These are phyloP conservation scores for Lamprotornis superbus DNA, from an alignment of 2,113 vertebrate species.

Conservation along the genomic window DNA sequence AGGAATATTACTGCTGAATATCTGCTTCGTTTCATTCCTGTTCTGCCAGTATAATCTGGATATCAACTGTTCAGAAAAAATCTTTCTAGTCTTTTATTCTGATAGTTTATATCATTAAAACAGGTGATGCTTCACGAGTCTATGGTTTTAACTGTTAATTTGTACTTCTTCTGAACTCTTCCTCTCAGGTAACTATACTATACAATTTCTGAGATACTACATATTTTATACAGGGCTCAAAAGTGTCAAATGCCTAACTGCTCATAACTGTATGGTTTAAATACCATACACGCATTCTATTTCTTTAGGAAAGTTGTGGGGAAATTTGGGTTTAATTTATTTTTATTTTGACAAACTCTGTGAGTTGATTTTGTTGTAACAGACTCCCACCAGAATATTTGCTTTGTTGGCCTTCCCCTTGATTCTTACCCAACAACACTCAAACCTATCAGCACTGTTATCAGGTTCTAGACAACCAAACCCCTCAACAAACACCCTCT, in stretches of 20 bases:
- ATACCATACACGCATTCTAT: background rate
- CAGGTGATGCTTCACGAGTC: background rate
- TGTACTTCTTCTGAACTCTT: background rate
- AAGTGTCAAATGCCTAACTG: background rate
- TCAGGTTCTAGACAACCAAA: background rate
- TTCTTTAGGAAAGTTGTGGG: background rate
- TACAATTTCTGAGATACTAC: background rate
- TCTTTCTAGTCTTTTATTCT: background rate
- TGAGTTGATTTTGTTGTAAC: background rate
- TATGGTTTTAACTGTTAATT: background rate
- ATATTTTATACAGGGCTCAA: background rate
- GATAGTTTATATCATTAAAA: background rate
- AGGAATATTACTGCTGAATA: background rate
- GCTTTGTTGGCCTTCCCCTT: background rate
- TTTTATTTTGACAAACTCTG: background rate
- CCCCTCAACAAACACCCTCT: background rate
- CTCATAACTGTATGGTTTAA: background rate
- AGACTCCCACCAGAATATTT: background rate
- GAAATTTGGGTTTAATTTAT: background rate
- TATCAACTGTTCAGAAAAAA: background rate
- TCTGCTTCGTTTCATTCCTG: background rate
- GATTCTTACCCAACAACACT: background rate
- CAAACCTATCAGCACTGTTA: background rate
- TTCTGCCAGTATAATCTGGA: background rate
- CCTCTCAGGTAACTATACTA: background rate